Evolutionary conservation across 2,113 vertebrate species (phyloP).

Genomic region (Collichthys lucidus): DNA sequence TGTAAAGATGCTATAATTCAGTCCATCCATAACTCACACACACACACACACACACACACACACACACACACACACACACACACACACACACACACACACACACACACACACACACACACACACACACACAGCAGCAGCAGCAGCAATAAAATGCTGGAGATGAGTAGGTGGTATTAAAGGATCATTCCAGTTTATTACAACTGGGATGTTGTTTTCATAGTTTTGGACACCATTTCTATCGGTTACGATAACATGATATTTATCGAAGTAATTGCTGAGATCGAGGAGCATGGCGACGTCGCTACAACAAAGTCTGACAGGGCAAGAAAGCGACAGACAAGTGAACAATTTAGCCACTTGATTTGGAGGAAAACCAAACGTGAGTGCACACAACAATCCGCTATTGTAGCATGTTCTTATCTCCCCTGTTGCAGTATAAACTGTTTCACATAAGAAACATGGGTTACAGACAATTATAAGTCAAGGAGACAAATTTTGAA

Average conservation of each 20-base stretch:
- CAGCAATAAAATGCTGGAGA: slow-evolving; percentile 45
- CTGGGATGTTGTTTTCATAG: slow-evolving; percentile 18
- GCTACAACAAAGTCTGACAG: not conserved
- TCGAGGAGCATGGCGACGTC: not conserved
- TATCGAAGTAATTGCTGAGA: slow-evolving; percentile 2
- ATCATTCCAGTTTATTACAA: slow-evolving; percentile 43
- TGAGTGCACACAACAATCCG: not conserved
- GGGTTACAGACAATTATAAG: not conserved
- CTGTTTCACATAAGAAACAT: not conserved
- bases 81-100: slow-evolving; percentile 4
- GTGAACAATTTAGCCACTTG: not conserved
- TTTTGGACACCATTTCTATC: slow-evolving; percentile 2
- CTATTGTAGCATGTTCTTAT: not conserved
- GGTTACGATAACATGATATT: not conserved
- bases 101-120: not conserved
- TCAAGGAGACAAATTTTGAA: not conserved
- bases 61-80: slow-evolving; percentile 5
- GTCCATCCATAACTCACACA: slow-evolving; percentile 15
- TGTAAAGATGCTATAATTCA: slow-evolving; percentile 45
- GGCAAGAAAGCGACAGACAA: not conserved
- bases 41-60: slow-evolving; percentile 6
- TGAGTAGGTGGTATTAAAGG: slow-evolving; percentile 49
- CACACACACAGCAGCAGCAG: not conserved
- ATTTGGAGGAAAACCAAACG: not conserved
- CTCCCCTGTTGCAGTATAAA: not conserved